Percentiles rank a stretch among this genome's conserved stretches.
phyloP scores from a whole-genome alignment of 1,140 invertebrate species.

The Drosophila seguyi region DNA sequence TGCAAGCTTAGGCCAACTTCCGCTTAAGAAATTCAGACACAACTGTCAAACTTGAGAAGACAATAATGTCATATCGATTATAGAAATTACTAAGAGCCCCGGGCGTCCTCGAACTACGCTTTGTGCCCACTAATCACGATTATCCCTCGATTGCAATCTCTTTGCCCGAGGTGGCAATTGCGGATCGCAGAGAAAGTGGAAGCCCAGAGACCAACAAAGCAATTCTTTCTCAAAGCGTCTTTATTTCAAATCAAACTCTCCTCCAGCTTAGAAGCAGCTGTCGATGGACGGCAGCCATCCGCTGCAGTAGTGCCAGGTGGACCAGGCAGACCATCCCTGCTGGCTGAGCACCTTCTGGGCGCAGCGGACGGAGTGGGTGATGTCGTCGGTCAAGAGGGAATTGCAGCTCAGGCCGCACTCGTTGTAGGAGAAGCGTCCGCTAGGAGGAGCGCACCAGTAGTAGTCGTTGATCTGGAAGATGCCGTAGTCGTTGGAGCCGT shows the following conservation, averaged over 20 bases:
- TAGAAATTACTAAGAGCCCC: conserved; percentile 28
- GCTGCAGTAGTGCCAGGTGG: conserved; percentile 69
- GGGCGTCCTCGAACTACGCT: conserved; percentile 22
- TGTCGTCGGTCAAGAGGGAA: conserved; percentile 60
- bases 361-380: conserved; percentile 7
- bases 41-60: conserved; percentile 10
- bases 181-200: conserved; percentile 30
- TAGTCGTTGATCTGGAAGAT: conserved; percentile 80
- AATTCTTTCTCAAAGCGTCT: conserved; percentile 23
- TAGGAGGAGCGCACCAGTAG: conserved; percentile 66
- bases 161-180: conserved; percentile 26
- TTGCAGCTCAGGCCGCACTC: conserved; percentile 60
- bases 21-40: conserved; percentile 12
- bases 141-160: conserved; percentile 42
- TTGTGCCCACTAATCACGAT: conserved; percentile 23
- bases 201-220: conserved; percentile 3
- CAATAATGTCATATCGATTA: conserved; percentile 47
- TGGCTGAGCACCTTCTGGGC: too few relatives aligned
- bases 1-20: conserved; percentile 26
- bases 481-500: conserved; percentile 78
- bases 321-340: conserved; percentile 37
- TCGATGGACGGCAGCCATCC: conserved; percentile 67
- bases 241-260: conserved; percentile 23
- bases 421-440: conserved; percentile 59
- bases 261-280: conserved; percentile 50